phyloP scores from a whole-genome alignment of 2,113 vertebrate genomes.

The Psilopsiagon aymara region DNA sequence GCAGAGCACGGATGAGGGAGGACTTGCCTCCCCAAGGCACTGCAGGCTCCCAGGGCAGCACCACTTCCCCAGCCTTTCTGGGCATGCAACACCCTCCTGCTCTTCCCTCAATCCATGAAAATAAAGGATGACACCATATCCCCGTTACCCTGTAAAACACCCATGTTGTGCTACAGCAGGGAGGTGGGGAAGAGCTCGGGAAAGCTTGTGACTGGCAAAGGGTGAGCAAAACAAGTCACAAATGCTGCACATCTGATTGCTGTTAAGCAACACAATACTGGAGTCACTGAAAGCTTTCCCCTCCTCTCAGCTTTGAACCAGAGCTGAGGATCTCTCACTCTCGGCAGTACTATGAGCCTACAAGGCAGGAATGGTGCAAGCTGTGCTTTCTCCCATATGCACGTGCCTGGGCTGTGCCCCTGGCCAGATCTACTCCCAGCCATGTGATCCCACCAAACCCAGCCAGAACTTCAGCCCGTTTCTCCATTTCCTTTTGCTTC shows the following conservation, averaged over 20 bases:
- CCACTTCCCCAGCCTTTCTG: not conserved
- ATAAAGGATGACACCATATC: not conserved
- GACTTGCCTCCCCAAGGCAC: not conserved
- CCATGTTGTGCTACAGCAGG: fast-evolving
- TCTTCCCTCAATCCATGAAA: not conserved
- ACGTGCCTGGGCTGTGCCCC: not conserved
- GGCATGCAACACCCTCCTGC: not conserved
- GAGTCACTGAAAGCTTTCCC: not conserved
- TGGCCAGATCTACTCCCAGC: not conserved
- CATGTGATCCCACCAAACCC: not conserved
- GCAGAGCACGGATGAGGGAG: not conserved
- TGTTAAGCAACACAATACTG: not conserved
- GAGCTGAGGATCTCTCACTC: not conserved
- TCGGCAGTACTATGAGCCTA: not conserved
- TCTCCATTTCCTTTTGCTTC: not conserved
- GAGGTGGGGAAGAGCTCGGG: not conserved
- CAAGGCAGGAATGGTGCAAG: not conserved
- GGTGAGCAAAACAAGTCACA: not conserved
- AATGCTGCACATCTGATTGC: not conserved
- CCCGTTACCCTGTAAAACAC: not conserved
- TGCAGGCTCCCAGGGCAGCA: not conserved
- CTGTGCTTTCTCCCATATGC: not conserved
- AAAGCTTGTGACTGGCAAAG: not conserved
- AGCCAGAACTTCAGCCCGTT: not conserved
- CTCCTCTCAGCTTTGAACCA: not conserved